Percentiles rank a stretch among this genome's conserved stretches.
Conservation (phyloP, 2,113 vertebrate genomes). For the Pseudonaja textilis region DNA sequence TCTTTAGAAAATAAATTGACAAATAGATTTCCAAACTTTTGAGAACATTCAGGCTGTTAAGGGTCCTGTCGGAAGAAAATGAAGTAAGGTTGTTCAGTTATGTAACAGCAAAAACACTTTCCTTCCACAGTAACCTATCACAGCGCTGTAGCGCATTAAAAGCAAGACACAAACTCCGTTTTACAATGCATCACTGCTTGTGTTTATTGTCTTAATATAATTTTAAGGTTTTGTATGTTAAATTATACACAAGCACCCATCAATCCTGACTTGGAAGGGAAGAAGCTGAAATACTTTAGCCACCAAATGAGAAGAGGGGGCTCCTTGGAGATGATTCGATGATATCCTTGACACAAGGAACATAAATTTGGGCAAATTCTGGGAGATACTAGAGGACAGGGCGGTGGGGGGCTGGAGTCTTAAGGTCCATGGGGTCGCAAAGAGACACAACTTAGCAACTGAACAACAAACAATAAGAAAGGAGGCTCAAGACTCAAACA, state of each 20-base stretch:
- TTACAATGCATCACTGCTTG: background rate
- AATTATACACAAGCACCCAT: background rate
- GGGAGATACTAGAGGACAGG: too few relatives aligned
- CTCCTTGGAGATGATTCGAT: too few relatives aligned
- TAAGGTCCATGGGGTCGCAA: too few relatives aligned
- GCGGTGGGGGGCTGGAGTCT: too few relatives aligned
- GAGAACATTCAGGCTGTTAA: background rate
- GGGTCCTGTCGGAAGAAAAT: background rate
- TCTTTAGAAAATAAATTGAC: background rate
- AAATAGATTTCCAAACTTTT: background rate
- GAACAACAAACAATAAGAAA: background rate
- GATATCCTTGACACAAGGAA: too few relatives aligned
- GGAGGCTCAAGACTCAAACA: background rate
- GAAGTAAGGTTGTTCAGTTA: background rate
- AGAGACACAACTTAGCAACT: too few relatives aligned
- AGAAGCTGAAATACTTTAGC: too few relatives aligned
- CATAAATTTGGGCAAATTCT: too few relatives aligned
- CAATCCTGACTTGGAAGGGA: too few relatives aligned
- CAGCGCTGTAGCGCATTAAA: background rate
- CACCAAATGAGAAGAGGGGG: too few relatives aligned
- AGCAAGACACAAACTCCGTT: background rate
- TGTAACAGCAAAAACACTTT: background rate
- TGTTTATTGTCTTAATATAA: background rate
- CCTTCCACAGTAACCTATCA: background rate
- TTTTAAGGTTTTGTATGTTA: background rate